phyloP scores from a whole-genome alignment of 1,140 invertebrate genomes.

The Harpegnathos saltator region DNA sequence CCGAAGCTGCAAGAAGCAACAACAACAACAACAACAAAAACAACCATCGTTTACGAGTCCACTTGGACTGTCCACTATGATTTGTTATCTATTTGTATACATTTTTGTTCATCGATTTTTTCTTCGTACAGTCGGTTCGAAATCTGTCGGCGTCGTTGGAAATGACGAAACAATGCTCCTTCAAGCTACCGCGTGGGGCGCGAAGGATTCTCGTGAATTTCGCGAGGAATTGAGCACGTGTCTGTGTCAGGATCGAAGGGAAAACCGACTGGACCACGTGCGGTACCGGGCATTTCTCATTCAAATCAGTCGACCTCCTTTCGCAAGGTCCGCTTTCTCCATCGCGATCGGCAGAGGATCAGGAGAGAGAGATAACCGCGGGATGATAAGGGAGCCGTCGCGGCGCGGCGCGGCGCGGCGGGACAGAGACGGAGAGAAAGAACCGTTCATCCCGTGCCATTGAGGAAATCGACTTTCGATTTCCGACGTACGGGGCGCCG shows the following conservation, averaged over 20 bases:
- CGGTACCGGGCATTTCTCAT: slow-evolving; percentile 72
- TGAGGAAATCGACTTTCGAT: slow-evolving; percentile 80
- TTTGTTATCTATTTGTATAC: too few relatives aligned
- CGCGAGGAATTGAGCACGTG: slow-evolving; percentile 52
- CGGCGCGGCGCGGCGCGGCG: slow-evolving; percentile 50
- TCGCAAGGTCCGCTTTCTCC: slow-evolving; percentile 77
- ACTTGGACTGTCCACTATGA: too few relatives aligned
- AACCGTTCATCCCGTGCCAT: slow-evolving; percentile 62
- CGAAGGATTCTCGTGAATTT: not conserved
- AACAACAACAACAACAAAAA: too few relatives aligned
- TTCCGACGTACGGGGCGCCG: slow-evolving; percentile 66
- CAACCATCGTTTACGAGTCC: too few relatives aligned
- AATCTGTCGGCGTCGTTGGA: too few relatives aligned
- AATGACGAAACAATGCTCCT: too few relatives aligned
- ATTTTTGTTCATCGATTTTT: too few relatives aligned
- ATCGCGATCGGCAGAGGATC: slow-evolving; percentile 74
- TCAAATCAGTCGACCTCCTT: slow-evolving; percentile 78
- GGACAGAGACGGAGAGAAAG: slow-evolving; percentile 60
- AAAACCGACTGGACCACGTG: slow-evolving; percentile 68
- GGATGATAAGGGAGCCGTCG: slow-evolving; percentile 75
- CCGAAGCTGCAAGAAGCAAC: not conserved
- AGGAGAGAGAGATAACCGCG: slow-evolving; percentile 67
- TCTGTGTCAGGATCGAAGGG: slow-evolving; percentile 71
- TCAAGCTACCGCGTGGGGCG: too few relatives aligned
- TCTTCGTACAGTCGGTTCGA: too few relatives aligned